phyloP scores from a whole-genome alignment of 2,888 invertebrate species.

The Parelbella ahira region DNA sequence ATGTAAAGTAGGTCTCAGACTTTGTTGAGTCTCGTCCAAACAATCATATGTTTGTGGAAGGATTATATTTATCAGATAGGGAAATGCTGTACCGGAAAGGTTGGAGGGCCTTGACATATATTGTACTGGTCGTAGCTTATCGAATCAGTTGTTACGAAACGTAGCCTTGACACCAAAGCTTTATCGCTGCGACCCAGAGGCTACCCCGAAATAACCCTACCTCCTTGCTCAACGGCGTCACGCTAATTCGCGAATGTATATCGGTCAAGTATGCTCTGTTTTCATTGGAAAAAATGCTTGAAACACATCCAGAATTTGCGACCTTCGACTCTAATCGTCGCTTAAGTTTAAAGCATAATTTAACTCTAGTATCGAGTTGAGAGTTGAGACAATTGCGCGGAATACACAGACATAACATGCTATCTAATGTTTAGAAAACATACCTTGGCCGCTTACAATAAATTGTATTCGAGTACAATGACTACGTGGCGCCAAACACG shows the following conservation, averaged over 20 bases:
- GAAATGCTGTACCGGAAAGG: conserved; percentile 48
- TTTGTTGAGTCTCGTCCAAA: conserved; percentile 38
- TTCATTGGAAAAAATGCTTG: conserved; percentile 48
- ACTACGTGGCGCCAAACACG: conserved; percentile 50
- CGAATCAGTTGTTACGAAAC: conserved; percentile 58
- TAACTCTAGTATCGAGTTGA: too few relatives aligned
- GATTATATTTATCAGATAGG: conserved; percentile 39
- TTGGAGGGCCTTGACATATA: conserved; percentile 64
- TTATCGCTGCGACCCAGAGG: conserved; percentile 74
- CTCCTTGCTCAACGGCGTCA: conserved; percentile 58
- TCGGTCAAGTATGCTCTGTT: conserved; percentile 68
- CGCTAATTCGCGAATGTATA: conserved; percentile 50
- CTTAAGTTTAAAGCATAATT: conserved; percentile 4
- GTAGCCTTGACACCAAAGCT: conserved; percentile 73
- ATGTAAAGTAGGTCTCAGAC: conserved; percentile 42
- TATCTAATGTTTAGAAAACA: conserved; percentile 60
- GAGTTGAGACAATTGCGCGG: conserved; percentile 3
- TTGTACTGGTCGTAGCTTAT: conserved; percentile 45
- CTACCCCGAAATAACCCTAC: conserved; percentile 64
- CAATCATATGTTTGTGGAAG: conserved; percentile 31
- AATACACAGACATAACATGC: conserved; percentile 39
- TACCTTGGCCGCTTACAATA: conserved; percentile 46
- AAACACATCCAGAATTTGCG: conserved; percentile 49
- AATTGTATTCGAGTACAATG: conserved; percentile 54
- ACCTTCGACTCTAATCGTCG: conserved; percentile 39